A percentile compares a stretch with the other conserved stretches of the same genome.
Evolutionary conservation across 1,140 invertebrate genomes (phyloP).

Genomic region (Brachionus manjavacas): DNA sequence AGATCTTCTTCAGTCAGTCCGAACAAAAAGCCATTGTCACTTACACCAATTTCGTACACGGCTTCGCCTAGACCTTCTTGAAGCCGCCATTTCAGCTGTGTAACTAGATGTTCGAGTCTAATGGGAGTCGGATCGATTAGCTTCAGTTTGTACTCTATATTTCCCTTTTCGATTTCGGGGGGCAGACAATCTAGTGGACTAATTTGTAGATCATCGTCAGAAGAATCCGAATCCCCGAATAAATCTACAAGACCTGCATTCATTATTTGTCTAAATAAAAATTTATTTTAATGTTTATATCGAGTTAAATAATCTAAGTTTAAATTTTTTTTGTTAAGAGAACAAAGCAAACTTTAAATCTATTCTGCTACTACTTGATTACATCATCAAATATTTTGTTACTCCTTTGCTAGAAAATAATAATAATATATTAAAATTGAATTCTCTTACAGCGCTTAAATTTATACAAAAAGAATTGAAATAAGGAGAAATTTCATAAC

Average conservation of each 20-base stretch:
- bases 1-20: conserved; percentile 75
- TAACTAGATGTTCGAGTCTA: conserved; percentile 59
- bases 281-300: background rate
- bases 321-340: background rate
- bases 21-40: conserved; percentile 79
- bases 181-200: background rate
- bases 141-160: conserved; percentile 45
- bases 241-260: conserved; percentile 36
- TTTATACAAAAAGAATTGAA: background rate
- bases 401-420: background rate
- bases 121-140: conserved; percentile 51
- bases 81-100: conserved; percentile 61
- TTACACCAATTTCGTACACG: conserved; percentile 91
- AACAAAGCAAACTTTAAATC: background rate
- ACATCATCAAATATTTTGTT: background rate
- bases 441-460: background rate
- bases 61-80: conserved; percentile 71
- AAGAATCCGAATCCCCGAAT: conserved; percentile 15
- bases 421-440: background rate
- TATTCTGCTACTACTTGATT: background rate
- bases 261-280: conserved; percentile 3
- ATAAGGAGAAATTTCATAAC: background rate
- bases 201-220: conserved; percentile 12
- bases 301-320: background rate
- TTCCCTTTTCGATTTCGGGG: conserved; percentile 40